phyloP scores from a whole-genome alignment of 2,888 invertebrate species.

The Eubasilissa splendida region DNA sequence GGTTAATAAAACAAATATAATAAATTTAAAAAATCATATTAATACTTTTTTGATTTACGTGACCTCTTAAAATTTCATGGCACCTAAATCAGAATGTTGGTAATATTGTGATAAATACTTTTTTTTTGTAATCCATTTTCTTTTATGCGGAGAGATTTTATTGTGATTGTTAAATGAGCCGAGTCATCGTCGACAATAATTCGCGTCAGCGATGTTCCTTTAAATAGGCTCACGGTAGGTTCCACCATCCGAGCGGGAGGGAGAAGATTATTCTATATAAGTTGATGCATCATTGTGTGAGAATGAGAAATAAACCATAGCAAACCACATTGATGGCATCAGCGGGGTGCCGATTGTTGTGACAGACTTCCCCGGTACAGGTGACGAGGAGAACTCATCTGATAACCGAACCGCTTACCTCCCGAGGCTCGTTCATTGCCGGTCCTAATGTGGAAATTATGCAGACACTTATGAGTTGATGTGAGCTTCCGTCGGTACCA shows the following conservation, averaged over 20 bases:
- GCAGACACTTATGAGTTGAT: constrained; percentile 20
- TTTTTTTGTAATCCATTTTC: too few relatives aligned
- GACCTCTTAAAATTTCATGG: too few relatives aligned
- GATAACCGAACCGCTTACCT: constrained; percentile 30
- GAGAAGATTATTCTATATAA: neutral
- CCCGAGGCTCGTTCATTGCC: constrained; percentile 25
- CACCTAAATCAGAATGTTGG: too few relatives aligned
- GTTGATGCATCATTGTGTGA: constrained; percentile 15
- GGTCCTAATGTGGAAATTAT: constrained; percentile 42
- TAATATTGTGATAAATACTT: too few relatives aligned
- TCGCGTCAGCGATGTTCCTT: constrained; percentile 17
- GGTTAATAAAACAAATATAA: too few relatives aligned
- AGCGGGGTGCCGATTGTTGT: constrained; percentile 10
- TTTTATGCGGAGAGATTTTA: too few relatives aligned
- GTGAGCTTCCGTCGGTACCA: constrained; percentile 22
- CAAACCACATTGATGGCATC: neutral
- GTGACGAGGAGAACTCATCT: constrained; percentile 19
- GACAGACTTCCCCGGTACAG: constrained; percentile 3
- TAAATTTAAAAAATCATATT: too few relatives aligned
- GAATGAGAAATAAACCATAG: constrained; percentile 5
- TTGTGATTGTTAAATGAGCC: too few relatives aligned
- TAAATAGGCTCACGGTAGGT: neutral
- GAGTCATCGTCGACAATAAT: neutral
- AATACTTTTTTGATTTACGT: too few relatives aligned
- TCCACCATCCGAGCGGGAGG: neutral